These are phyloP conservation scores for Hydrolagus affinis DNA, from an alignment of 2,113 vertebrate genomes.

Conservation along the genomic window DNA sequence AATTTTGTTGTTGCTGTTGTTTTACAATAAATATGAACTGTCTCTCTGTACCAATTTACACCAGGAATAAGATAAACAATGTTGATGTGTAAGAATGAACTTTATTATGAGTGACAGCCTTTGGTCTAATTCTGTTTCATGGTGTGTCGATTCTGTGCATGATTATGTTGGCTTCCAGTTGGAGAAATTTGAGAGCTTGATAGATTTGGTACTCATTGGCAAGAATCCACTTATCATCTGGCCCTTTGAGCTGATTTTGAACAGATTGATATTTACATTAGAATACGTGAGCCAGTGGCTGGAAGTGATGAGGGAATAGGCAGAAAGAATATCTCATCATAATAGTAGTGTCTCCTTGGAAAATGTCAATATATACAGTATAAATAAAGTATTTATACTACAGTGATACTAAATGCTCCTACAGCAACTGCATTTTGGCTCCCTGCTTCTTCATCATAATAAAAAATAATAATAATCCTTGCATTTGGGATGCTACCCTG, in stretches of 20 bases:
- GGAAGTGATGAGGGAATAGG: constrained; percentile 65
- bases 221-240: constrained; percentile 62
- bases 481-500: no score
- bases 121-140: constrained; percentile 74
- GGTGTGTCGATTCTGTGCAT: constrained; percentile 66
- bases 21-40: constrained; percentile 17
- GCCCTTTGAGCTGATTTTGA: constrained; percentile 65
- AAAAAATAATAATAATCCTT: no score
- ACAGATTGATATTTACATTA: constrained; percentile 83
- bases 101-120: constrained; percentile 69
- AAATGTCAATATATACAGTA: constrained; percentile 64
- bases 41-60: constrained; percentile 37
- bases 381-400: constrained; percentile 60
- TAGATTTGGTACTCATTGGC: constrained; percentile 88
- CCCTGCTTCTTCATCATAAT: no score
- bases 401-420: constrained; percentile 31
- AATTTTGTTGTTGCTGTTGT: no score
- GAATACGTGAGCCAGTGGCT: constrained; percentile 59
- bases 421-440: no score
- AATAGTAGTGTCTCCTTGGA: constrained; percentile 44
- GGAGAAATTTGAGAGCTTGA: constrained; percentile 75
- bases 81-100: constrained; percentile 39
- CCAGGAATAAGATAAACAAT: constrained; percentile 44
- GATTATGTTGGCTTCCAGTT: constrained; percentile 77
- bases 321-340: constrained; percentile 69